Evolutionary conservation across 2,113 vertebrate genomes (phyloP), one percentile per base, ranked within the genome.

Genomic region (Aphyosemion australe): DNA sequence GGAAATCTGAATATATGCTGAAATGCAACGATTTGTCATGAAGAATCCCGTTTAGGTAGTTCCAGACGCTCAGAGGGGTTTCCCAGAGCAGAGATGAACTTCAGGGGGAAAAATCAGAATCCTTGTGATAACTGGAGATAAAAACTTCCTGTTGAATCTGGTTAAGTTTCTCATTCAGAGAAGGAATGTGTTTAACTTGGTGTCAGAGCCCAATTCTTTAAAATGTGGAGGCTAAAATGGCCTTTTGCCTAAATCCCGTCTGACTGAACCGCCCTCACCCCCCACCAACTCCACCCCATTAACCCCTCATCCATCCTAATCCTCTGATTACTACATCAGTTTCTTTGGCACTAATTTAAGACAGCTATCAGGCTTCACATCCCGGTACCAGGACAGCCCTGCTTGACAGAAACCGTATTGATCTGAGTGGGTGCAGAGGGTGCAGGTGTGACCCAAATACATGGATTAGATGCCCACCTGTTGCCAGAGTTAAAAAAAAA

Each of bases 251-350:
- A 72, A 82, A 84, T 73, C 71, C 72, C 34, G n/a, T 15, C 57
- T 46, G 18, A 52, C 20, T 20, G 10, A 47, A 43, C 48, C 63
- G 34, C 68, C 68, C 62, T 43, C 48, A 18, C 71, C 69, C 66
- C 76, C 61, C 58, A 51, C 57, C 56, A 73, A 20, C 58, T 57
- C 78, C 51, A 74, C 58, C 75, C 71, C 20, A 26, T 43, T 74
- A 47, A 56, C 58, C 71, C 78, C 42, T 60, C 76, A 82, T 59
- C 74, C 37, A 69, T 88, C 91, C 82, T 94, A 93, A 94, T 92
- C 93, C 88, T 68, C 39, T 3, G 68, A 89, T 91, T 92, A 90
- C 85, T 56, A 87, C 71, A 81, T 10, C 57, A 77, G 90, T 74
- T 90, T 83, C 68, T 74, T 84, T 46, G 73, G 71, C 48, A 70